Percentiles rank a stretch among this genome's conserved stretches.
phyloP scores from a whole-genome alignment of 2,888 invertebrate genomes.

The Andrena fulva region DNA sequence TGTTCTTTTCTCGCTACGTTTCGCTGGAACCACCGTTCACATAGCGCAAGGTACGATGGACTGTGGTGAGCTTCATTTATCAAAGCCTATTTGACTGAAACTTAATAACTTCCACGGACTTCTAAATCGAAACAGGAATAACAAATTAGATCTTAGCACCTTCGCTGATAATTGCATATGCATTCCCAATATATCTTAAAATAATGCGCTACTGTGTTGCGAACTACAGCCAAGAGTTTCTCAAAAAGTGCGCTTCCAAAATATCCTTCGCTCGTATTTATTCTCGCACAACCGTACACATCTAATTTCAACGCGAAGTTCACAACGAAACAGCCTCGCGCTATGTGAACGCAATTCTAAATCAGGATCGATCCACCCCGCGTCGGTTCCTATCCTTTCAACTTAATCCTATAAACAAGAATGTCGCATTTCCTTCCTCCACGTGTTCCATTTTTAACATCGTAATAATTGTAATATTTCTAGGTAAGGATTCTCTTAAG shows the following conservation, averaged over 20 bases:
- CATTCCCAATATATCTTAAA: neutral
- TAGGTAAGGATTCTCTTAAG: slow-evolving; percentile 69
- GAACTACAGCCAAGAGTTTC: neutral
- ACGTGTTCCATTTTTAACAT: slow-evolving; percentile 13
- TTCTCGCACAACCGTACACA: neutral
- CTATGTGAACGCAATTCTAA: slow-evolving; percentile 40
- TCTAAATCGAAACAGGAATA: no score
- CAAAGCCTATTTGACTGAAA: no score
- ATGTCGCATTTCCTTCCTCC: slow-evolving; percentile 9
- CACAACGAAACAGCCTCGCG: slow-evolving; percentile 40
- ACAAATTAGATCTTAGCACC: no score
- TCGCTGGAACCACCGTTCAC: slow-evolving; percentile 27
- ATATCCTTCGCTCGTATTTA: neutral
- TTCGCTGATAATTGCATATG: no score
- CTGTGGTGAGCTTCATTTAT: neutral
- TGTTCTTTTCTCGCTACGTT: neutral
- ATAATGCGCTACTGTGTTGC: neutral
- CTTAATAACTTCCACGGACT: no score
- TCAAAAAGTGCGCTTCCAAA: neutral
- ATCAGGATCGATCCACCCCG: slow-evolving; percentile 19
- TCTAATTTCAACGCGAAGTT: slow-evolving; percentile 6
- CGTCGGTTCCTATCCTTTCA: slow-evolving; percentile 4
- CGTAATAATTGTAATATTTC: slow-evolving; percentile 57
- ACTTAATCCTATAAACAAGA: slow-evolving; percentile 48
- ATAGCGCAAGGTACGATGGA: slow-evolving; percentile 38